Evolutionary conservation across 2,797 vertebrate species (phyloP), one percentile per base, ranked within the genome.

Genomic region (Macropodus opercularis): DNA sequence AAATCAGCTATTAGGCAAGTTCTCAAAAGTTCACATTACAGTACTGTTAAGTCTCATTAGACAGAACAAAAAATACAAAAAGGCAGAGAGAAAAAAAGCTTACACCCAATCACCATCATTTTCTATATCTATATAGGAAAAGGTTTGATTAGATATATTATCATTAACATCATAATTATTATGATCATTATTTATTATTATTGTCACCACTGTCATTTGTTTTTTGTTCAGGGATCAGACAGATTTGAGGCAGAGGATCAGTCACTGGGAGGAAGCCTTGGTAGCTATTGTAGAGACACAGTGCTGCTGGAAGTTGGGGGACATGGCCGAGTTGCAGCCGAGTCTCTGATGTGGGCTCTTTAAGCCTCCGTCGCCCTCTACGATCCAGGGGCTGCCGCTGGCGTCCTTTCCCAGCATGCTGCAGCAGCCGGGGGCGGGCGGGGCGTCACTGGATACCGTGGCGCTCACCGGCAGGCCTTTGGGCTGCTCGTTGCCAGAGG

Each of bases 241-340:
- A 26, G 75, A 60, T 44, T 40, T n/a, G 46, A 21, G 46, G 21
- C 1, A 1, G 60, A 58, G 61, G 31, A 22, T 44, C 63, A 85
- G 92, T 94, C 95, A 98, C 91, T 99, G 97, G 66, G 97, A 98
- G 47, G 97, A 98, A 55, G 97, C 97, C 91, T 98, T 99, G 59
- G 97, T 98, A 59, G 97, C 94, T 91, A 98, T 91, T 0, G 96
- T 96, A 72, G 96, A 94, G 42, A 98, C 97, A 15, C 97, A 98
- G 88, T 98, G 96, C 93, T 98, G 96, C 91, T 99, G 97, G 92
- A 99, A 99, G 93, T 95, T 97, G 76, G 96, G 95, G 13, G 97
- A 96, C 92, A 98, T 91, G 32, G 94, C 84, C 0, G 95, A 87
- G 67, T 95, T 98, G 90, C 96, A 98, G 88, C 95, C 94, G 66